These are phyloP conservation scores for Corythornis cristatus DNA, from an alignment of 2,113 vertebrate genomes.

Conservation along the genomic window DNA sequence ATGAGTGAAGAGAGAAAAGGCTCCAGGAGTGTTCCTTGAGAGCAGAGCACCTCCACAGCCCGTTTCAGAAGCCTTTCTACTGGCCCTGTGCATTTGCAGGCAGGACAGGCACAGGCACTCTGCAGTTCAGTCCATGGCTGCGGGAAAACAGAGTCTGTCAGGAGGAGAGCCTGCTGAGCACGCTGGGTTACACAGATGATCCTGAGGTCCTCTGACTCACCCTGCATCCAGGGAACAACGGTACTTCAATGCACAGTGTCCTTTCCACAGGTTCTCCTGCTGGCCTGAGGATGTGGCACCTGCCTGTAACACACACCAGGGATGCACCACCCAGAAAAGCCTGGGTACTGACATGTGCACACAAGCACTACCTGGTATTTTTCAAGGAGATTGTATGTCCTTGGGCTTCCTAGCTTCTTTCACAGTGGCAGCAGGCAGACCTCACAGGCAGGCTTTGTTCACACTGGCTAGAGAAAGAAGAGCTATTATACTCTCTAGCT, in stretches of 20 bases:
- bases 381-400: background rate
- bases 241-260: background rate
- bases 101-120: background rate
- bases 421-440: background rate
- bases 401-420: background rate
- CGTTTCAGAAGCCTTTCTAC: background rate
- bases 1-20: background rate
- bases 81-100: background rate
- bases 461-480: background rate
- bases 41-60: background rate
- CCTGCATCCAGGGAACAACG: background rate
- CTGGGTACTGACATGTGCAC: rapidly evolving
- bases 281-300: background rate
- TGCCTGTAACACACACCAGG: background rate
- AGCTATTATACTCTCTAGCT: background rate
- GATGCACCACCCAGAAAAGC: background rate
- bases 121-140: background rate
- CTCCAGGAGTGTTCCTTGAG: background rate
- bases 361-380: background rate
- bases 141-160: background rate
- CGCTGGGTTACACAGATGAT: rapidly evolving
- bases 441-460: background rate
- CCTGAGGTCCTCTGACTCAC: background rate
- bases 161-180: background rate
- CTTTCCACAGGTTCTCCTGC: background rate